A percentile compares a stretch with the other conserved stretches of the same genome.
Evolutionary conservation across 2,797 vertebrate species (phyloP).

Genomic region (Eulemur rubriventer): DNA sequence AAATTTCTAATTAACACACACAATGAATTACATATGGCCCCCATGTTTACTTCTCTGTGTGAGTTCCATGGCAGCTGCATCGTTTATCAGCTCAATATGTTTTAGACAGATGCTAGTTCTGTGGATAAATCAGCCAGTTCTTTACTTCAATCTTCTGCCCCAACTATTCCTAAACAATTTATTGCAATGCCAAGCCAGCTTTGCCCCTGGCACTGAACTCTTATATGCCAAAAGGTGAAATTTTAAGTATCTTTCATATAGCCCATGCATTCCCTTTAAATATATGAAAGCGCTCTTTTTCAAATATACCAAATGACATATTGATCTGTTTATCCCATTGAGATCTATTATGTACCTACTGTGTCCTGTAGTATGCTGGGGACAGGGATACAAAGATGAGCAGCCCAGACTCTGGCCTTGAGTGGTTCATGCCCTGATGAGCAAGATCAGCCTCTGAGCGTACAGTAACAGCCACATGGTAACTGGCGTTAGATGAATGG

Average conservation of each 20-base stretch:
- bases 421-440: not conserved
- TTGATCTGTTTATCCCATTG: not conserved
- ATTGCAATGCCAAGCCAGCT: not conserved
- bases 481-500: not conserved
- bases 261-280: not conserved
- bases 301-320: not conserved
- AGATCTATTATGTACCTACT: not conserved
- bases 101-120: constrained; percentile 82
- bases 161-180: not conserved
- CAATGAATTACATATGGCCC: constrained; percentile 80
- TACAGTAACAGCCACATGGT: not conserved
- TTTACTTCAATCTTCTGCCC: constrained; percentile 68
- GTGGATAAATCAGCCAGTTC: constrained; percentile 77
- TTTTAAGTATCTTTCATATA: not conserved
- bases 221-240: not conserved
- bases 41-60: constrained; percentile 76
- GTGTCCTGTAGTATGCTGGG: not conserved
- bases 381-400: not conserved
- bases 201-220: not conserved
- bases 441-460: not conserved
- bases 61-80: constrained; percentile 80
- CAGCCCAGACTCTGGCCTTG: not conserved
- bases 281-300: not conserved
- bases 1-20: constrained; percentile 57
- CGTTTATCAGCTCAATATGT: constrained; percentile 81